A percentile compares a stretch with the other conserved stretches of the same genome.
Conservation (phyloP, 1,140 invertebrate genomes). For the Pseudomyrmex dendroicus region DNA sequence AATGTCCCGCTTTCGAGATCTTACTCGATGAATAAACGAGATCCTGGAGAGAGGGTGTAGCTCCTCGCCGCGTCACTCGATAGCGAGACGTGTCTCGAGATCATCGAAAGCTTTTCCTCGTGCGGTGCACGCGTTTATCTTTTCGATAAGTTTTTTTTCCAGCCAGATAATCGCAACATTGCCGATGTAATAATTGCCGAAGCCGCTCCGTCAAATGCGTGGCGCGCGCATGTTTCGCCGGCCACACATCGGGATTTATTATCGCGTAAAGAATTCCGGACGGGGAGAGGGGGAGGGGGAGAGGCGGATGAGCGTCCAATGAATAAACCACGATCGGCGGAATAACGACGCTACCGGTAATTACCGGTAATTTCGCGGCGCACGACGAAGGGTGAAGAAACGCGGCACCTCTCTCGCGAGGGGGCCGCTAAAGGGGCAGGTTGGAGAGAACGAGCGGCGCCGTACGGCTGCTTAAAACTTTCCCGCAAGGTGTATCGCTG, state of each 20-base stretch:
- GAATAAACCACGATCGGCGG: constrained; percentile 40
- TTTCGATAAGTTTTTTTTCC: constrained; percentile 32
- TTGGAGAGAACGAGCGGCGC: constrained; percentile 1
- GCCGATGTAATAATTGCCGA: constrained; percentile 21
- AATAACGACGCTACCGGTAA: constrained; percentile 40
- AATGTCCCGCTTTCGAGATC: not conserved
- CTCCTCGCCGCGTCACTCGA: not conserved
- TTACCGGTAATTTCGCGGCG: constrained; percentile 51
- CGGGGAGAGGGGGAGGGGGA: no score
- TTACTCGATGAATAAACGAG: not conserved
- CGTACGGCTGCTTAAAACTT: no score
- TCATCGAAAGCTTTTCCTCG: not conserved
- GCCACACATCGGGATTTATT: constrained; percentile 38
- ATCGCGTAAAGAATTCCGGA: constrained; percentile 34
- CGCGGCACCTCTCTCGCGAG: not conserved
- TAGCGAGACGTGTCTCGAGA: not conserved
- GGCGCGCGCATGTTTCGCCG: not conserved
- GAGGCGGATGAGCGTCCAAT: not conserved
- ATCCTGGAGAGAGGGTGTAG: no score
- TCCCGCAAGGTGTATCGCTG: not conserved
- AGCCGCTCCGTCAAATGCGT: not conserved
- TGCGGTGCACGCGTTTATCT: constrained; percentile 10
- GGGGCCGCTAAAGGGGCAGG: not conserved
- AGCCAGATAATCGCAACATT: not conserved
- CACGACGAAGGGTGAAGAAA: not conserved